These are phyloP conservation scores for Eulemur coronatus DNA, from an alignment of 2,797 vertebrate species.

Conservation along the genomic window DNA sequence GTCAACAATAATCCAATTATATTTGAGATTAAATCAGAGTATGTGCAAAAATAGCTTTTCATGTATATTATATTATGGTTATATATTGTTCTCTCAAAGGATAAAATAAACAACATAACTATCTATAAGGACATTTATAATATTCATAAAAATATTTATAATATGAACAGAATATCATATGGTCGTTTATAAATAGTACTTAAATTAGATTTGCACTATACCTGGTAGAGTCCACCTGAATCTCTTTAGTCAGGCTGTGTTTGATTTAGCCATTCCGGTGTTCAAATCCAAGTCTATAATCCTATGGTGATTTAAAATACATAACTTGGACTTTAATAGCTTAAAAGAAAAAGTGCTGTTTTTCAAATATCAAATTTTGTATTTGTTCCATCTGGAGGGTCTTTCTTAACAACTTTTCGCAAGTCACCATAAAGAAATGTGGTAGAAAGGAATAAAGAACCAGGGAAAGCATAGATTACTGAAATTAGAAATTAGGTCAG, in stretches of 20 bases:
- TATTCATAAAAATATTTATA: neutral
- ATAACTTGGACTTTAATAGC: neutral
- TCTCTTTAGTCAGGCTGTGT: neutral
- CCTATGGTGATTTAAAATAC: neutral
- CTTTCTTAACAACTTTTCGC: neutral
- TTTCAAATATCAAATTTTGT: neutral
- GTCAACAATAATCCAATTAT: neutral
- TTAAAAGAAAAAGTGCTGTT: neutral
- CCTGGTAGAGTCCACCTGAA: neutral
- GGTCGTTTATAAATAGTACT: neutral
- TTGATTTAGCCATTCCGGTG: neutral
- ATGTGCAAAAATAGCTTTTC: neutral
- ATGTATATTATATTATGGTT: neutral
- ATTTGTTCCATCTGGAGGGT: neutral
- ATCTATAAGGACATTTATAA: neutral
- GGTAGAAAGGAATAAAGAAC: neutral
- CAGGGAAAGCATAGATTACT: neutral
- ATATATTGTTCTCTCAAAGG: neutral
- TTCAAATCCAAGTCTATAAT: neutral
- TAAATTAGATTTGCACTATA: neutral
- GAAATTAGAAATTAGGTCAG: neutral
- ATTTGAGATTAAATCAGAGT: neutral
- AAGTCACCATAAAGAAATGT: neutral
- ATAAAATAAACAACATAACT: neutral
- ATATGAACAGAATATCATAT: neutral